Percentiles rank a stretch among this genome's conserved stretches.
phyloP scores from a whole-genome alignment of 2,797 vertebrate genomes.

The Alca torda region DNA sequence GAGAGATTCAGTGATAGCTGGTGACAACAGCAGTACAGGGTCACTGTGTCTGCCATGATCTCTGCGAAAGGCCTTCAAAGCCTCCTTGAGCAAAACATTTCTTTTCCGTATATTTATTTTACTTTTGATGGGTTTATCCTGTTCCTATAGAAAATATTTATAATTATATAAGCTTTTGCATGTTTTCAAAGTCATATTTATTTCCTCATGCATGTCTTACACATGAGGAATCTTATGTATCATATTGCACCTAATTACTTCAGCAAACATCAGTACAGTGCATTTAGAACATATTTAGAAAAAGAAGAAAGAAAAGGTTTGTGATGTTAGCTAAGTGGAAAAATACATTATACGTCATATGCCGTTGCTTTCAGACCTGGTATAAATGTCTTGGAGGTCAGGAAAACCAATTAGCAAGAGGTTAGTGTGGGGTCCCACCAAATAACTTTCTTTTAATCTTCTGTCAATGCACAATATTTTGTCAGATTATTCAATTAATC shows the following conservation, averaged over 20 bases:
- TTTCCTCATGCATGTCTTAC: not conserved
- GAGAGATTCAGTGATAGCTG: not conserved
- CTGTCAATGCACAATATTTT: slow-evolving; percentile 10
- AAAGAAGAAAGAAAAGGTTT: not conserved
- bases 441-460: slow-evolving; percentile 39
- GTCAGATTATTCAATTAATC: slow-evolving; percentile 25
- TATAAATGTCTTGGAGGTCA: not conserved
- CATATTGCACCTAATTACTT: not conserved
- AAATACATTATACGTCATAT: not conserved
- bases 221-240: not conserved
- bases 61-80: not conserved
- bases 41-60: not conserved
- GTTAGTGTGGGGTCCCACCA: not conserved
- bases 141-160: not conserved
- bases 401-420: slow-evolving; percentile 50
- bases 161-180: not conserved
- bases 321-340: not conserved
- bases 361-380: not conserved
- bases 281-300: not conserved
- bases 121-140: not conserved
- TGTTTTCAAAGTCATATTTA: not conserved
- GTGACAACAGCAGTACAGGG: not conserved
- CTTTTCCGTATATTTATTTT: not conserved
- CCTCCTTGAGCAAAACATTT: not conserved
- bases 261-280: not conserved